phyloP scores from a whole-genome alignment of 2,797 vertebrate species.

The Karalla daura region DNA sequence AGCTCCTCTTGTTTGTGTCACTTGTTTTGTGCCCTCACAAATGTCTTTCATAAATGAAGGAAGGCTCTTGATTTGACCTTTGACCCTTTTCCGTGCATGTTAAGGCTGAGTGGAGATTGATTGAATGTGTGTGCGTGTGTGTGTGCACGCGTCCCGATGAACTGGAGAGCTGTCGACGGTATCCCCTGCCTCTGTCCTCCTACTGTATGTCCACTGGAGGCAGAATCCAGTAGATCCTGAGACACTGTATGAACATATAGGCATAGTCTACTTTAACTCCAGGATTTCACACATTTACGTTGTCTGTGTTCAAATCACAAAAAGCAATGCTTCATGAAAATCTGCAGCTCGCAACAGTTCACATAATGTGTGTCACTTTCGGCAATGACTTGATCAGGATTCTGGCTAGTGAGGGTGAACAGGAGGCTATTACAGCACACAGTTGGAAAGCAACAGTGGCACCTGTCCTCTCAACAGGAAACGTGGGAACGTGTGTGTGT shows the following conservation, averaged over 20 bases:
- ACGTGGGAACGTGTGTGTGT: neutral
- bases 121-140: no score
- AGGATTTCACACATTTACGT: neutral
- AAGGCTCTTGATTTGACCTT: no score
- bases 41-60: no score
- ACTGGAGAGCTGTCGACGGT: no score
- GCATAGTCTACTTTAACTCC: neutral
- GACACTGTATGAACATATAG: no score
- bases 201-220: no score
- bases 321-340: neutral
- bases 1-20: neutral
- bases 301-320: neutral
- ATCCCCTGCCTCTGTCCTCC: no score
- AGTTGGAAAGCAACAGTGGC: constrained; percentile 46
- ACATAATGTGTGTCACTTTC: constrained; percentile 23
- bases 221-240: no score
- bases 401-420: constrained; percentile 47
- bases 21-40: neutral
- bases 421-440: constrained; percentile 60
- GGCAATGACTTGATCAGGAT: constrained; percentile 48
- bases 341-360: neutral
- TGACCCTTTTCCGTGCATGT: no score
- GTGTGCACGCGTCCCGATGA: no score
- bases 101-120: no score
- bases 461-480: constrained; percentile 55